Evolutionary conservation across 2,888 invertebrate species (phyloP), one percentile per base, ranked within the genome.

Genomic region (Nudaria mundana): DNA sequence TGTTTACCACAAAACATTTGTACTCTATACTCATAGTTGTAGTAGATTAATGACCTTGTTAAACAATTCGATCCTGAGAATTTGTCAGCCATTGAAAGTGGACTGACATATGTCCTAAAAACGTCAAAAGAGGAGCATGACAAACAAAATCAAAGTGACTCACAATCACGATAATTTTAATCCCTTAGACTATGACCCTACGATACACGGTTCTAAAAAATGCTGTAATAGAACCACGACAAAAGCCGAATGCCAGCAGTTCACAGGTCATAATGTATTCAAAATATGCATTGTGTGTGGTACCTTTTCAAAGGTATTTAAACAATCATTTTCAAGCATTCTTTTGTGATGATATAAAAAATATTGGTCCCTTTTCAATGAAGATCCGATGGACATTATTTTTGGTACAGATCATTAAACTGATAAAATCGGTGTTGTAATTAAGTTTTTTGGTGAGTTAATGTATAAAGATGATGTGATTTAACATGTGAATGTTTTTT

Each of bases 241-340:
- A 66, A 68, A 68, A 58, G 61, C 50, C 55, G 52, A 49, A 56
- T 47, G 50, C 56, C 56, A 56, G 32, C 48, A 59, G 67, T 67
- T 67, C 69, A 67, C 66, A 67, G 68, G 63, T 82, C 80, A 73
- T 80, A 82, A 84, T 81, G 72, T 77, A 87, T 87, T 81, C 82
- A 81, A 80, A 83, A 81, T 81, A 84, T 81, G 76, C 79, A 80
- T 83, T 85, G 82, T 83, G 71, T 76, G 72, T 66, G 67, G 68
- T 66, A 67, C 69, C 56, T 72, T 68, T 71, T 66, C 61, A 52
- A 54, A 49, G 34, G 68, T 75, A 60, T 55, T 63, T 79, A 81
- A 67, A 87, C 83, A 84, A 86, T 80, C 73, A 71, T 68, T 71
- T 64, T 70, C 58, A 63, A 78, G 76, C 69, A 65, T 57, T 64